Conservation (phyloP, 2,113 vertebrate species). For the Spheniscus mendiculus region DNA sequence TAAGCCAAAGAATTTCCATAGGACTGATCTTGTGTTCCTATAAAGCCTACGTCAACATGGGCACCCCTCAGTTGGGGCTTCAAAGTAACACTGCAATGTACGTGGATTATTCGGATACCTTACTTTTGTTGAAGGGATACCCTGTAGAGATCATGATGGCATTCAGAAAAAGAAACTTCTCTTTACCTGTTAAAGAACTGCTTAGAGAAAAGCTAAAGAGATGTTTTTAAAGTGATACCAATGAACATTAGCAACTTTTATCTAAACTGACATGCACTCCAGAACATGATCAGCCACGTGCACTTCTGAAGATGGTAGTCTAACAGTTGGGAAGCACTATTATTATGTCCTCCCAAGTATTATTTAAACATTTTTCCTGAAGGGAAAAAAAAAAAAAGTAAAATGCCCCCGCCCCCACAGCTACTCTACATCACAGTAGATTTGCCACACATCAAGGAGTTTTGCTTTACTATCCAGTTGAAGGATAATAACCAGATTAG, state of each 20-base stretch:
- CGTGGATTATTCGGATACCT: rapidly evolving
- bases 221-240: not conserved
- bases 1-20: not conserved
- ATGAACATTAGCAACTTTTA: not conserved
- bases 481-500: not conserved
- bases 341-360: not conserved
- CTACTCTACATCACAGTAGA: not conserved
- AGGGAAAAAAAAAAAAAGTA: not conserved
- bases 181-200: not conserved
- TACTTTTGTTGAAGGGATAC: not conserved
- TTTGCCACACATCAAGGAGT: not conserved
- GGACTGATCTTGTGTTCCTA: not conserved
- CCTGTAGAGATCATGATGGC: not conserved
- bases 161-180: not conserved
- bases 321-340: not conserved
- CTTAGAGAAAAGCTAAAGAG: not conserved
- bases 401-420: not conserved
- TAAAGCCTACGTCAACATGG: rapidly evolving
- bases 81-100: not conserved
- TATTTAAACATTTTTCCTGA: not conserved
- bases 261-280: not conserved
- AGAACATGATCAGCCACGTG: not conserved
- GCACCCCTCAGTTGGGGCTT: not conserved
- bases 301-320: not conserved
- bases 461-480: not conserved